A percentile compares a stretch with the other conserved stretches of the same genome.
Conservation (phyloP, 2,113 vertebrate genomes). For the Bos javanicus region DNA sequence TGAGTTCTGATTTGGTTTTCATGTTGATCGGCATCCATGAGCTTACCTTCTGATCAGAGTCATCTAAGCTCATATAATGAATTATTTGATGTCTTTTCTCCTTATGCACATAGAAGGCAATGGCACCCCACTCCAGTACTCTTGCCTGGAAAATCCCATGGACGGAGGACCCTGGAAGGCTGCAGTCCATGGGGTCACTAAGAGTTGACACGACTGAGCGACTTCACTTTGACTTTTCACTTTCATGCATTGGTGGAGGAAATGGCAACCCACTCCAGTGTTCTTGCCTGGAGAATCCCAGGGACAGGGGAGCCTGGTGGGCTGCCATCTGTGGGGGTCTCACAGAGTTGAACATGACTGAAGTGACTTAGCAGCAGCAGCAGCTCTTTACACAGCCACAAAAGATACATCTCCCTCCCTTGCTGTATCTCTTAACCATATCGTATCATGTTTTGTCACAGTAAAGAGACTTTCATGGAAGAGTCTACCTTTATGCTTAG, state of each 20-base stretch:
- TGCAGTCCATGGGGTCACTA: no score
- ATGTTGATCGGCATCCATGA: neutral
- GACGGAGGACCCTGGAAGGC: neutral
- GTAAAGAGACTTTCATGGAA: constrained; percentile 10
- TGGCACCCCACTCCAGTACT: neutral
- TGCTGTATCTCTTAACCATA: neutral
- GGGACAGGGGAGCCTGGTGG: neutral
- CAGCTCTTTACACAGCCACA: neutral
- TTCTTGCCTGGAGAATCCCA: neutral
- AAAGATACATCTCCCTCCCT: neutral
- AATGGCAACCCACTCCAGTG: neutral
- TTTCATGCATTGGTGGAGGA: no score
- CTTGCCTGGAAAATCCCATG: neutral
- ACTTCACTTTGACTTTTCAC: no score
- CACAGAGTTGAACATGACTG: neutral
- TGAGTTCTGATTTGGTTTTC: neutral
- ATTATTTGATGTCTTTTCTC: neutral
- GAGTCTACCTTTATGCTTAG: neutral
- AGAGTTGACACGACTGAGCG: no score
- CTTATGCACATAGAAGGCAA: neutral
- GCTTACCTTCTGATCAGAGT: neutral
- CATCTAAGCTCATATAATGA: neutral
- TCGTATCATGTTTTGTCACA: constrained; percentile 5
- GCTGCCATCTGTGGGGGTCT: neutral
- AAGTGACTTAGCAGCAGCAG: neutral